These are phyloP conservation scores for Collichthys lucidus DNA, from an alignment of 2,113 vertebrate species.

Conservation along the genomic window DNA sequence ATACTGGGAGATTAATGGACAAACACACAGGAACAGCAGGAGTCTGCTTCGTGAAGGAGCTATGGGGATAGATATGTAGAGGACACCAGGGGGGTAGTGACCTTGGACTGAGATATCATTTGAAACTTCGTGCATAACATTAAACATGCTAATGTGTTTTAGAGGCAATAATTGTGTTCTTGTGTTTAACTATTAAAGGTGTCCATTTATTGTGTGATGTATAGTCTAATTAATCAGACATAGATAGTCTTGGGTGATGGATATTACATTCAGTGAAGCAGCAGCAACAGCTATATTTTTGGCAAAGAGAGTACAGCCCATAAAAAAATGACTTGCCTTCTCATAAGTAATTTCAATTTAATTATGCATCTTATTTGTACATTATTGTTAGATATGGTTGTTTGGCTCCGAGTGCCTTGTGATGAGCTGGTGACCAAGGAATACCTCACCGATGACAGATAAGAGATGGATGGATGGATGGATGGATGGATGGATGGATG, in stretches of 20 bases:
- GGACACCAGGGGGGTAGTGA: constrained; percentile 33
- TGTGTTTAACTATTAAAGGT: background rate
- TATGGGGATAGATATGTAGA: constrained; percentile 15
- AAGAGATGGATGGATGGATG: too few relatives aligned
- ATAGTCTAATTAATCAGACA: background rate
- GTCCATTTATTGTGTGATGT: background rate
- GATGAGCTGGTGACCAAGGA: too few relatives aligned
- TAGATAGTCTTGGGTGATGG: background rate
- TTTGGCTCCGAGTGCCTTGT: too few relatives aligned
- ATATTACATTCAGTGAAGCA: background rate
- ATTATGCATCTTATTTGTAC: background rate
- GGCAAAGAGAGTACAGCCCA: background rate
- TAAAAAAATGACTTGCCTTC: background rate
- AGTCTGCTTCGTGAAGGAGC: constrained; percentile 15
- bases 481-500: too few relatives aligned
- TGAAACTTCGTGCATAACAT: constrained; percentile 18
- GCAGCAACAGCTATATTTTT: background rate
- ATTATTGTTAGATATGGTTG: too few relatives aligned
- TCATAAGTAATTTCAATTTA: background rate
- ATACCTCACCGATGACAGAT: too few relatives aligned
- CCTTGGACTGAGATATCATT: constrained; percentile 38
- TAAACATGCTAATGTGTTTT: background rate
- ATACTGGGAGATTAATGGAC: constrained; percentile 71
- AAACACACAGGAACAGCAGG: constrained; percentile 52
- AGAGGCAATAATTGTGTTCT: background rate